Base-by-base conservation (phyloP, 2,888 invertebrate genomes). In the Agrochola lychnidis region DNA sequence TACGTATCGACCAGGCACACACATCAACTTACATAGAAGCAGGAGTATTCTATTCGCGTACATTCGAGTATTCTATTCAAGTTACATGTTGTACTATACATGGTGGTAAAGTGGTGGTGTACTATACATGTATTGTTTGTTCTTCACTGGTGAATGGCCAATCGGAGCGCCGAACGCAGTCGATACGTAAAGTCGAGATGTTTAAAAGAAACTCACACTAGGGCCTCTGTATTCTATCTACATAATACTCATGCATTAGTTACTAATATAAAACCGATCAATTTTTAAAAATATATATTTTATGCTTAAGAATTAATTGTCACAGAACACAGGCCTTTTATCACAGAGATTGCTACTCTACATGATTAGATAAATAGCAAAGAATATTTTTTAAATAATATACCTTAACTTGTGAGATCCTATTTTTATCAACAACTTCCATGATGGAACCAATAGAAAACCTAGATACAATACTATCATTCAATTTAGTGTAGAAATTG, bases 401-500 rank as follows among this genome's bases (percentile, higher is more conserved):
- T 56, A 96, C 96, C 94, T 98, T 98, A 86, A 99, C 98, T 96
- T 99, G 99, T 25, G 99, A 99, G 90, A 99, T 99, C 89, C 99
- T 98, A 96, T 99, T 99, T 94, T 99, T 99, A 95, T 99, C 99
- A 0, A 99, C 99, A 67, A 99, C 99, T 97, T 99, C 99, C 92
- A 99, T 97, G 91, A 98, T 97, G 90, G 99, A 97, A 73, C 99
- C 98, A 86, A 98, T 97, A 79, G 98, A 97, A 94, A 99, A 99
- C 85, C 98, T 97, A 14, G 98, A 99, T 92, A 98, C 98, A 89
- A 98, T 97, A 91, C 98, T 98, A 86, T 98, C 98, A 89, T 97
- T 98, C 73, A 99, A 98, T 97, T 99, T 99, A 89, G 97, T 98
- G 93, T 98, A 98, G 95, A 99, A 99, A 95, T 99, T 99, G 42